These are phyloP conservation scores for Littorina saxatilis DNA, from an alignment of 1,140 invertebrate species.

Conservation along the genomic window DNA sequence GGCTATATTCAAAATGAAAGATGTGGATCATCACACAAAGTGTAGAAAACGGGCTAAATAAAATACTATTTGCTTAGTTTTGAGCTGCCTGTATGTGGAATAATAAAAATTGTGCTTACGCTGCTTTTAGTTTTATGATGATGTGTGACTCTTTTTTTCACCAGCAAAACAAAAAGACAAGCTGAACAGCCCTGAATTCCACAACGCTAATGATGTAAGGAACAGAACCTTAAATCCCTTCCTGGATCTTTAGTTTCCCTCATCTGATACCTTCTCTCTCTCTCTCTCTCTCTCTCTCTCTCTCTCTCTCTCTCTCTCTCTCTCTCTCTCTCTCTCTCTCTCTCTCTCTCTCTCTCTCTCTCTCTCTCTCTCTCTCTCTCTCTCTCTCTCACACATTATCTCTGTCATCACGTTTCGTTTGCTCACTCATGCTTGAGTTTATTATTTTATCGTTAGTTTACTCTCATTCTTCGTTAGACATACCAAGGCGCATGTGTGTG, in stretches of 20 bases:
- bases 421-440: background rate
- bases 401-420: background rate
- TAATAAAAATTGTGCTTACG: too few species aligned
- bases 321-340: too few species aligned
- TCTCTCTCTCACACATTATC: background rate
- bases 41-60: too few species aligned
- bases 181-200: background rate
- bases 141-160: too few species aligned
- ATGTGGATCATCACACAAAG: too few species aligned
- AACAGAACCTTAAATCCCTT: background rate
- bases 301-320: too few species aligned
- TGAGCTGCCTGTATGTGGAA: too few species aligned
- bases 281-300: background rate
- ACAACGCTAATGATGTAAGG: background rate
- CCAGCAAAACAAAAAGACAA: background rate
- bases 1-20: too few species aligned
- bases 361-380: background rate
- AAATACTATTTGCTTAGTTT: too few species aligned
- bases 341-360: background rate
- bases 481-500: too few species aligned
- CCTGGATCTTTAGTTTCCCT: background rate
- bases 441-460: background rate
- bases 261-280: background rate
- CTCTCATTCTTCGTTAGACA: background rate
- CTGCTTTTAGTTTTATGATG: too few species aligned